Evolutionary conservation across 2,797 vertebrate genomes (phyloP), one percentile per base, ranked within the genome.

Genomic region (Melanotaenia parkinsoni): DNA sequence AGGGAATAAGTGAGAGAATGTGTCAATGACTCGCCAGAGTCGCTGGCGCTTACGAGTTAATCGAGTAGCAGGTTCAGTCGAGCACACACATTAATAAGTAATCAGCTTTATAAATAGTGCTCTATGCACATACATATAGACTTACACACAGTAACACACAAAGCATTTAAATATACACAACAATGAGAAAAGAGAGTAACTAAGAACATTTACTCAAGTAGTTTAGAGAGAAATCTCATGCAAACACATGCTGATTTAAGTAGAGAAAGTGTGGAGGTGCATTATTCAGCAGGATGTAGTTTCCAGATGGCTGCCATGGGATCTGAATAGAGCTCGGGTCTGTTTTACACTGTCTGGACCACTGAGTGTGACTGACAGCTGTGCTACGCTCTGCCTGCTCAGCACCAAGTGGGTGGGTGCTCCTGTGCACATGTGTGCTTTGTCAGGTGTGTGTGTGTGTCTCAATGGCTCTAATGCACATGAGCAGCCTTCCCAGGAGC

Each of bases 361-460:
- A 88, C 81, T 90, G 88, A 91, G 87, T 91, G 90, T 93, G 93
- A 94, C 90, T 92, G 93, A 91, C 92, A 91, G 90, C 90, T 84
- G 88, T 30, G 89, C 85, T 87, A 86, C 70, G 86, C 91, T 90
- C 86, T 80, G 83, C 87, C 89, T 91, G 86, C 88, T 91, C 81
- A 85, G 89, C 86, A 61, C 73, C 30, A 57, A 83, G 84, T 89
- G 83, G 89, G 90, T 79, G 86, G 87, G 89, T 77, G 84, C 85
- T 84, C 74, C 76, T 56, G 61, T 62, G 81, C 76, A 79, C 86
- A 75, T 66, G 89, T 87, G 88, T 63, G 79, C 84, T 85, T 88
- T 88, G 83, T 89, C 84, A 91, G 88, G 89, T 89, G 86, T 88
- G 79, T 84, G 71, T 38, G 62, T 57, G 58, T 38, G 63, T 74